A percentile compares a stretch with the other conserved stretches of the same genome.
Conservation (phyloP, 2,888 invertebrate genomes). For the Spodoptera picta region DNA sequence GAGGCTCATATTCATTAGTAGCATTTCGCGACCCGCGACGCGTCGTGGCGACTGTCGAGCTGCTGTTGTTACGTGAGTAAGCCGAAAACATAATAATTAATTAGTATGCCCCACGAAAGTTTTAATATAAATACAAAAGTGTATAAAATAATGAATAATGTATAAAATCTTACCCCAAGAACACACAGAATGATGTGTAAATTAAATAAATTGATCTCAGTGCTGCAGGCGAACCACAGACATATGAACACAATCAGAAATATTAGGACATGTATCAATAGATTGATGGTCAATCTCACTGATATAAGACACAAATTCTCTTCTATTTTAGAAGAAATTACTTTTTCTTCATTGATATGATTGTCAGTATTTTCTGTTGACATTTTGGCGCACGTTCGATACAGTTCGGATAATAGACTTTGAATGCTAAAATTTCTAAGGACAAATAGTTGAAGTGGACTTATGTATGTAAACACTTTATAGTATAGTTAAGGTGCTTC, state of each 20-base stretch:
- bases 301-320: slow-evolving; percentile 53
- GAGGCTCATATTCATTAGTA: too few species aligned
- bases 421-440: neutral
- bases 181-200: slow-evolving; percentile 66
- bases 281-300: slow-evolving; percentile 56
- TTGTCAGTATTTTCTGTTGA: slow-evolving; percentile 26
- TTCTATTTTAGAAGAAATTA: slow-evolving; percentile 9
- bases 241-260: slow-evolving; percentile 62
- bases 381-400: slow-evolving; percentile 36
- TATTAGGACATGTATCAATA: slow-evolving; percentile 60
- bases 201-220: slow-evolving; percentile 47
- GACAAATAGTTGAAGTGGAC: neutral
- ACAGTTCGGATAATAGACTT: neutral
- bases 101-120: too few species aligned
- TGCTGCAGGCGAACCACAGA: slow-evolving; percentile 58
- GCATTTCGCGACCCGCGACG: too few species aligned
- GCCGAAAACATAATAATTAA: too few species aligned
- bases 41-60: too few species aligned
- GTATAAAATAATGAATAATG: too few species aligned
- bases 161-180: slow-evolving; percentile 63
- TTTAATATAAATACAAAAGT: too few species aligned
- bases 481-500: too few species aligned
- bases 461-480: too few species aligned
- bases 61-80: too few species aligned
- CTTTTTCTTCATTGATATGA: slow-evolving; percentile 12